Conservation (phyloP, 2,888 invertebrate genomes). For the Bombylius discolor region DNA sequence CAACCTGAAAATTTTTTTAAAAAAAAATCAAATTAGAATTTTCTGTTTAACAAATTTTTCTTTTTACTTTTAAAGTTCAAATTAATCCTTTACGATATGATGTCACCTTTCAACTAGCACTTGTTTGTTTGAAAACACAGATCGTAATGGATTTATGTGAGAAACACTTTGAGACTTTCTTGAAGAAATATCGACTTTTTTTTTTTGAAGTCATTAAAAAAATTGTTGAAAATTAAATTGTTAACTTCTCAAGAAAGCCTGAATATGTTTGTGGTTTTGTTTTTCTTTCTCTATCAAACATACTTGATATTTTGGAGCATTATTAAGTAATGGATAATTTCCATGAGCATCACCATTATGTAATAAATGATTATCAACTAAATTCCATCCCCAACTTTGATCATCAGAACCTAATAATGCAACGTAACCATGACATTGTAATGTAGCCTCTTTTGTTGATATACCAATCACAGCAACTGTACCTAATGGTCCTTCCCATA, state of each 20-base stretch:
- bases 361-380: conserved; percentile 91
- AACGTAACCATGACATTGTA: conserved; percentile 92
- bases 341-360: conserved; percentile 94
- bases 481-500: conserved; percentile 96
- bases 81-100: not conserved
- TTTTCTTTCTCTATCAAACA: conserved; percentile 1
- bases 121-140: too few species aligned
- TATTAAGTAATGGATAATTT: conserved; percentile 85
- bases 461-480: conserved; percentile 96
- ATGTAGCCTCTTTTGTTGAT: conserved; percentile 83
- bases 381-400: conserved; percentile 99
- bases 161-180: too few species aligned
- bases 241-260: not conserved
- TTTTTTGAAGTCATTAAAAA: too few species aligned
- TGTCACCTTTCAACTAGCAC: too few species aligned
- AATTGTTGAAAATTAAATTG: too few species aligned
- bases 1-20: conserved; percentile 62
- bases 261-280: not conserved
- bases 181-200: too few species aligned
- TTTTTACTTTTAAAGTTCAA: too few species aligned
- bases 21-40: not conserved
- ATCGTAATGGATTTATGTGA: too few species aligned
- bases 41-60: too few species aligned
- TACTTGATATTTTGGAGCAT: conserved; percentile 96
- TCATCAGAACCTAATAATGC: conserved; percentile 89